Evolutionary conservation across 2,888 invertebrate genomes (phyloP), one percentile per base, ranked within the genome.

Genomic region (Mimumesa dahlbomi): DNA sequence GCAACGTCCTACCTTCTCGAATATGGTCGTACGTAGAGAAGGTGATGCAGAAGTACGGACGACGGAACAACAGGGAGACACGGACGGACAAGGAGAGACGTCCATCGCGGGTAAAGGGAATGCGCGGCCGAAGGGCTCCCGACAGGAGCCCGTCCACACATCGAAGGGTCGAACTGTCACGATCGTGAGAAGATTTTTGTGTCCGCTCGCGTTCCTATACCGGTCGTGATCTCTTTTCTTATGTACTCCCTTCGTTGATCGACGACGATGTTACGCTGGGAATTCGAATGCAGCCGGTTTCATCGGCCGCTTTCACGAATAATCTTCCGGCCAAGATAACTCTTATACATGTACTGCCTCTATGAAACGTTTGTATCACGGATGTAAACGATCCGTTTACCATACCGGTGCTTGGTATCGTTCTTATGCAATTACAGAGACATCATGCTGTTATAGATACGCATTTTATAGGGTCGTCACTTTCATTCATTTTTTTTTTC

Each of bases 1-100:
- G 82, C 84, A 82, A 82, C 68, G 83, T 82, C 83, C 84, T 83
- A 58, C 50, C 64, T 67, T 49, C 65, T 73, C 75, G 74, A 80
- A 75, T 74, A 78, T 75, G 73, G 61, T 79, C 67, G 66, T 64
- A 54, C 66, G 49, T 36, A 53, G 57, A 62, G 62, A 56, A 62
- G 64, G 53, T 43, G 48, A 45, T 31, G 54, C 34, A 53, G 68
- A 63, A 18, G 49, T 29, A 45, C 18, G 31, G 25, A 50, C 34
- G 45, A 53, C 48, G 25, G 25, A 62, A 36, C 56, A 59, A 57
- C 52, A 14, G 34, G 21, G 34, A 46, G 34, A 25, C 29, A 25
- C 21, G 43, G 38, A 62, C 7, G 59, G 50, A 56, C 38, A 42
- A 56, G 54, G 53, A 54, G 54, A 19, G 62, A 49, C 42, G 57